phyloP scores from a whole-genome alignment of 2,888 invertebrate species.

The Synergus umbraculus region DNA sequence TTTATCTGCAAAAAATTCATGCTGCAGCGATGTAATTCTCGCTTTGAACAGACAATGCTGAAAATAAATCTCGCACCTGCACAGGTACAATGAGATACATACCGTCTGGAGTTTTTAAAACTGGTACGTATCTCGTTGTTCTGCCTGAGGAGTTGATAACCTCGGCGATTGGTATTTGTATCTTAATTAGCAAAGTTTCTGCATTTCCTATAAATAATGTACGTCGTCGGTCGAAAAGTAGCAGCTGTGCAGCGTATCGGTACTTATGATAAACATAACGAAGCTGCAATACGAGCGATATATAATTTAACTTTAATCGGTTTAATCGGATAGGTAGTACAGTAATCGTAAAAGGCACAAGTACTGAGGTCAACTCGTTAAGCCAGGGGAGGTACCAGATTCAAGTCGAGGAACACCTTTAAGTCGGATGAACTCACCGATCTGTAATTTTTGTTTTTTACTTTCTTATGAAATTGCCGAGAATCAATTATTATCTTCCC shows the following conservation, averaged over 20 bases:
- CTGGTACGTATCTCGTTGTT: neutral
- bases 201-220: conserved; percentile 15
- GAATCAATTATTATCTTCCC: neutral
- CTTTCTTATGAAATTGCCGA: neutral
- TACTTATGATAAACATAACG: conserved; percentile 40
- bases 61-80: conserved; percentile 26
- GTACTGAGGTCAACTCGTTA: conserved; percentile 4
- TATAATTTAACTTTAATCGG: conserved; percentile 50
- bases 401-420: neutral
- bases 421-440: neutral
- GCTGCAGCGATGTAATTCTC: neutral
- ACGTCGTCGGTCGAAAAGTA: neutral
- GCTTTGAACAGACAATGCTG: neutral
- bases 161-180: conserved; percentile 11
- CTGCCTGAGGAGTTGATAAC: conserved; percentile 4
- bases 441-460: neutral
- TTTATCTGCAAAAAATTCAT: neutral
- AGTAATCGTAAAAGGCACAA: neutral
- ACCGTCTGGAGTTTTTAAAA: conserved; percentile 16
- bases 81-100: conserved; percentile 2
- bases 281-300: conserved; percentile 43
- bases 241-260: conserved; percentile 2
- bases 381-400: neutral
- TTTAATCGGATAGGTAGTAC: conserved; percentile 29
- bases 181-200: conserved; percentile 46